These are phyloP conservation scores for Gryllus bimaculatus DNA, from an alignment of 1,140 invertebrate genomes.

Conservation along the genomic window DNA sequence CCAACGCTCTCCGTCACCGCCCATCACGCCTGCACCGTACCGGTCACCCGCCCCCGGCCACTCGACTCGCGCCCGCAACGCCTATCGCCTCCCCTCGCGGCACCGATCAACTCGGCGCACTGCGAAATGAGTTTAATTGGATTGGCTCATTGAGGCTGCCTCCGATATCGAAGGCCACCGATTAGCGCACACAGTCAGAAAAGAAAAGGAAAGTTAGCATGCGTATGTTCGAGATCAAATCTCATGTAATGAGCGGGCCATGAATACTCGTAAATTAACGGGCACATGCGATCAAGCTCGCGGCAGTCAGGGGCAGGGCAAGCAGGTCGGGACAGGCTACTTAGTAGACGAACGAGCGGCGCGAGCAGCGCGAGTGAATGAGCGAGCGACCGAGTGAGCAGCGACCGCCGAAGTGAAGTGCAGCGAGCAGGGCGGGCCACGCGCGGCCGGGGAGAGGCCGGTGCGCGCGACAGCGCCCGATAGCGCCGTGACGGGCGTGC, in stretches of 20 bases:
- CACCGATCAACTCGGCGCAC: not conserved
- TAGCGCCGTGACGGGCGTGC: too few relatives aligned
- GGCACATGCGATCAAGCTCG: not conserved
- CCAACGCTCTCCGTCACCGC: too few relatives aligned
- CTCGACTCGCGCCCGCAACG: not conserved
- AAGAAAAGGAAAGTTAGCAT: conserved; percentile 4
- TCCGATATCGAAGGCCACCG: not conserved
- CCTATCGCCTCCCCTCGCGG: not conserved
- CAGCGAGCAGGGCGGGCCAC: too few relatives aligned
- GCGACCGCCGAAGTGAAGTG: too few relatives aligned
- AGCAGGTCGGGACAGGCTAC: too few relatives aligned
- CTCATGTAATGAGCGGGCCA: not conserved
- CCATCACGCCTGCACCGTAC: too few relatives aligned
- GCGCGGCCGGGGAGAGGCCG: too few relatives aligned
- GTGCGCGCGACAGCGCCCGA: too few relatives aligned
- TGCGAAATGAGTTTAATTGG: not conserved
- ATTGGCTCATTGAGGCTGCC: conserved; percentile 2
- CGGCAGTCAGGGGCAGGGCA: not conserved
- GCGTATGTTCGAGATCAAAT: conserved; percentile 3
- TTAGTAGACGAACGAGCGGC: too few relatives aligned
- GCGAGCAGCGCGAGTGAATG: too few relatives aligned
- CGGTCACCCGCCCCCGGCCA: not conserved
- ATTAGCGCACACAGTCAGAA: not conserved
- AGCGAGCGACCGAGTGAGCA: too few relatives aligned
- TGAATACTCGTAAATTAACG: not conserved